Conservation (phyloP, 2,113 vertebrate species). For the Peromyscus maniculatus region DNA sequence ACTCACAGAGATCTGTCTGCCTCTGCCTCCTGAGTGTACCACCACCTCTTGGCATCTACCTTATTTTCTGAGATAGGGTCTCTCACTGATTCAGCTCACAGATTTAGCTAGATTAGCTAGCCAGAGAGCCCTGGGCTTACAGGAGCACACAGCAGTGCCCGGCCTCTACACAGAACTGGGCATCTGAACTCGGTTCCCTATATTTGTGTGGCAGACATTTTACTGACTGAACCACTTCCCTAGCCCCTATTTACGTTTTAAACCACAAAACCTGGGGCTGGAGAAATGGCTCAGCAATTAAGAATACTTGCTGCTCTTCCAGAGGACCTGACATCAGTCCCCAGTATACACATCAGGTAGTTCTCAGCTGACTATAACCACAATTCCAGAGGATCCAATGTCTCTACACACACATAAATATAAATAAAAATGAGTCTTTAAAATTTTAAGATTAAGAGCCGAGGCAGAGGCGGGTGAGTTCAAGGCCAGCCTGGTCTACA, state of each 20-base stretch:
- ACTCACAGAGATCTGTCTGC: too few species aligned
- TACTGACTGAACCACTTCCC: too few species aligned
- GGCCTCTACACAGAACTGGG: neutral
- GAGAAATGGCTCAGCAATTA: neutral
- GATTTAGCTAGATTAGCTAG: neutral
- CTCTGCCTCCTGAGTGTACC: neutral
- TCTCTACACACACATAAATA: neutral
- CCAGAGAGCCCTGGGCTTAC: neutral
- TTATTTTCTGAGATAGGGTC: neutral
- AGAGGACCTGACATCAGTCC: neutral
- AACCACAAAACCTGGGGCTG: neutral
- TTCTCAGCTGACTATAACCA: neutral
- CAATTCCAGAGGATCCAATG: neutral
- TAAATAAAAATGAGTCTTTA: neutral
- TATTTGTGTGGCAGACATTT: neutral
- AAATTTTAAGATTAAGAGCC: neutral
- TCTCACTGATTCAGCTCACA: neutral
- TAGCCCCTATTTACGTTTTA: neutral
- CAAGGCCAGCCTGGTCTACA: too few species aligned
- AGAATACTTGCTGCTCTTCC: neutral
- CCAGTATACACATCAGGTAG: too few species aligned
- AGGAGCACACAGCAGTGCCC: neutral
- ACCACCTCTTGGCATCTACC: neutral
- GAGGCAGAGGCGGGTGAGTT: neutral
- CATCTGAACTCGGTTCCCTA: neutral